phyloP scores from a whole-genome alignment of 2,888 invertebrate species.

The Vesta saturnalis region DNA sequence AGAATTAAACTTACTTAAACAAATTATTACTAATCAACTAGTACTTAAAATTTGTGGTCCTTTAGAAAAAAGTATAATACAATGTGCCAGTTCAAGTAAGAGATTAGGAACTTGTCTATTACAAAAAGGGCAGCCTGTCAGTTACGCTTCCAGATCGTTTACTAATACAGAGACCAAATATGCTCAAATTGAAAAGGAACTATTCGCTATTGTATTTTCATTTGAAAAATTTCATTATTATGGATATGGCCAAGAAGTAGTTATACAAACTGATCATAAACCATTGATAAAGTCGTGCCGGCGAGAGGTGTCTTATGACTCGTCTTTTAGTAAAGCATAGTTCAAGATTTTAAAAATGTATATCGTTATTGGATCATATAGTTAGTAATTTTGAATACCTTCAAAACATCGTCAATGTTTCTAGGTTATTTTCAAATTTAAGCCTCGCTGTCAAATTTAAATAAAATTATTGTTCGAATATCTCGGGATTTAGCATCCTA shows the following conservation, averaged over 20 bases:
- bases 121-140: conserved; percentile 35
- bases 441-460: too few species aligned
- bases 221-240: background rate
- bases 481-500: too few species aligned
- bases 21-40: background rate
- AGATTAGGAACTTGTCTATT: conserved; percentile 47
- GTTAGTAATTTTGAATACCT: too few species aligned
- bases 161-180: background rate
- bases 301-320: too few species aligned
- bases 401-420: too few species aligned
- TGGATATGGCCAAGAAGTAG: background rate
- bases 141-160: background rate
- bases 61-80: background rate
- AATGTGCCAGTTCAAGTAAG: conserved; percentile 17
- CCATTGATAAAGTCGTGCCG: too few species aligned
- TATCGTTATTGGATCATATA: too few species aligned
- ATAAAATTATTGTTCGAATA: too few species aligned
- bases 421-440: too few species aligned
- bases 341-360: too few species aligned
- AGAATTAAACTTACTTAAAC: background rate
- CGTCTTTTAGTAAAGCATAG: too few species aligned
- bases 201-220: too few species aligned
- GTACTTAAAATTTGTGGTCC: background rate
- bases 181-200: background rate
- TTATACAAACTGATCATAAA: background rate